Base-by-base conservation (phyloP, 35 echinoderm and acorn worm species). In the Heliocidaris tuberculata region DNA sequence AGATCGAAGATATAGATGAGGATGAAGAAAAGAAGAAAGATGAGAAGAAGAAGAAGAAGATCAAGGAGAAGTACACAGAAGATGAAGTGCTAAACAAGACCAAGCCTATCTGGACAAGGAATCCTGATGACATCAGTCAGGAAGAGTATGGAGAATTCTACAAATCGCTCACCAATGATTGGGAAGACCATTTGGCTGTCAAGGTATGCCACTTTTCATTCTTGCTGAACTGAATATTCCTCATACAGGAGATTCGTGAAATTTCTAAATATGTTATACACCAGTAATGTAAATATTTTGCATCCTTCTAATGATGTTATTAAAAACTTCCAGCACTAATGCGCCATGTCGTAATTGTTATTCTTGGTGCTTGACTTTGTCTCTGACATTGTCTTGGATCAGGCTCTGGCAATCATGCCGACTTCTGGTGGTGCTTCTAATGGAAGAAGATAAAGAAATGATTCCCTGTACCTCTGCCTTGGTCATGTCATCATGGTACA, bases 81-180 rank as follows among this genome's bases (percentile, higher is more conserved):
- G 96, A 99, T 86, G 98, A 99, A 60, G 96, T 96, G 32, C 85
- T 99, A 91, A 99, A 99, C 98, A 99, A 99, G 94, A 97, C 95
- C 11, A 99, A 99, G 59, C 98, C 98, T 13, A 95, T 99, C 95
- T 99, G 98, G 98, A 99, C 98, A 35, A 96, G 98, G 31, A 99
- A 99, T 87, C 97, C 98, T n/a, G 98, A 99, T 93, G 98, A 99
- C 94, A 99, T 99, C 92, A 99, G 94, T 49, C 95, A 94, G 16
- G 98, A 99, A 9, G 98, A 99, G 86, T 99, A 99, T 94, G 98
- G 98, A 15, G 98, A 99, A 86, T 99, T 99, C 88, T 99, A 99
- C 95, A 99, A 99, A 95, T 95, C 94, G 50, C 94, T 99, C n/a
- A 99, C 98, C 47, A 99, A 99, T 86, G 98, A 99, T 86, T 99